Evolutionary conservation across 2,888 invertebrate genomes (phyloP).

Genomic region (Apodemia mormo): DNA sequence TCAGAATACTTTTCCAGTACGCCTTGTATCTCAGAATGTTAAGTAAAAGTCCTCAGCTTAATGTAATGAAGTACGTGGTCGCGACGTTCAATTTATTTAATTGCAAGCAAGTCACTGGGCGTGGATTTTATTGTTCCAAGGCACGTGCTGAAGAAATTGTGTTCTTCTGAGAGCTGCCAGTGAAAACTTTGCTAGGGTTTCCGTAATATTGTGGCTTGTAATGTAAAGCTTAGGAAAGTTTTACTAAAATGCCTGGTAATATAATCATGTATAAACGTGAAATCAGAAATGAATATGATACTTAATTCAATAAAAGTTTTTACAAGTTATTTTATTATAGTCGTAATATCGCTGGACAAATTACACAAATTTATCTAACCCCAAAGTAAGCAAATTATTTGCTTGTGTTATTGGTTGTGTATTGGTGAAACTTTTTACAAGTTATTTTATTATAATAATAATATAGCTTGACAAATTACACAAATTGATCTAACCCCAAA

Average conservation of each 20-base stretch:
- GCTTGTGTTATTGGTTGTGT: too few species aligned
- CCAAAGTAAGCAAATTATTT: too few species aligned
- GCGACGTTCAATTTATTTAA: conserved; percentile 40
- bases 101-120: conserved; percentile 25
- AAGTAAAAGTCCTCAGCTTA: conserved; percentile 30
- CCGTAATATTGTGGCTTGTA: neutral
- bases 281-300: too few species aligned
- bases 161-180: neutral
- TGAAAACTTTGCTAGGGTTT: neutral
- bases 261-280: neutral
- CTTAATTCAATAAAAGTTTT: too few species aligned
- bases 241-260: neutral
- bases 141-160: conserved; percentile 22
- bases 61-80: conserved; percentile 37
- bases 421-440: too few species aligned
- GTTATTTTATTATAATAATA: too few species aligned
- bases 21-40: conserved; percentile 17
- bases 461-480: too few species aligned
- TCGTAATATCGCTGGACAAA: too few species aligned
- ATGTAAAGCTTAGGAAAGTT: neutral
- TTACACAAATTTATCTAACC: too few species aligned
- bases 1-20: neutral
- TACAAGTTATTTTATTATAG: too few species aligned
- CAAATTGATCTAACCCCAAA: too few species aligned
- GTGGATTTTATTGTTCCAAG: conserved; percentile 22